Evolutionary conservation across 2,797 vertebrate genomes (phyloP).

Genomic region (Hypotaenidia okinawae): DNA sequence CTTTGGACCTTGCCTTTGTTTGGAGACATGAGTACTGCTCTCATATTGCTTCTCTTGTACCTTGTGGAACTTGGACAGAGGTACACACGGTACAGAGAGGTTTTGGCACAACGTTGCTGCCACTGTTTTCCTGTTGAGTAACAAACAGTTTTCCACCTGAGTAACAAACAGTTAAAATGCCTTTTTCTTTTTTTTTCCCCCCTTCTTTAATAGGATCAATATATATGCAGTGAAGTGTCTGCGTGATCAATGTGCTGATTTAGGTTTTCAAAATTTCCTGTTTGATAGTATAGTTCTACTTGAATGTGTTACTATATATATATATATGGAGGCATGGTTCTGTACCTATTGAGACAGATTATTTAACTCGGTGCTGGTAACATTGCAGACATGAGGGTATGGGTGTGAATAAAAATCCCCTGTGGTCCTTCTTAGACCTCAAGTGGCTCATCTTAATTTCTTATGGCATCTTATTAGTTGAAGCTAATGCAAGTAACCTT

Average conservation of each 20-base stretch:
- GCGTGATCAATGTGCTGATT: constrained; percentile 48
- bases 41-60: accelerated
- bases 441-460: constrained; percentile 67
- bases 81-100: background rate
- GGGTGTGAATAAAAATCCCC: constrained; percentile 63
- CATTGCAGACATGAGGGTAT: constrained; percentile 12
- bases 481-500: constrained; percentile 48
- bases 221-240: constrained; percentile 48
- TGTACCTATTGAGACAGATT: background rate
- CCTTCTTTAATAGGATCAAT: constrained; percentile 1
- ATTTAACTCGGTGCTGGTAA: constrained; percentile 17
- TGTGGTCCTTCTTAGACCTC: constrained; percentile 61
- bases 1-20: constrained; percentile 65
- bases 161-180: constrained; percentile 24
- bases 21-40: background rate
- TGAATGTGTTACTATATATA: background rate
- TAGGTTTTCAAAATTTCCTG: constrained; percentile 50
- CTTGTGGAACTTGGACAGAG: background rate
- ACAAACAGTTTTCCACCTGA: background rate
- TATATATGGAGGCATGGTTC: background rate
- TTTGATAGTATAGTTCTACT: constrained; percentile 37
- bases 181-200: background rate
- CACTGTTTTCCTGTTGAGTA: background rate
- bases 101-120: background rate
- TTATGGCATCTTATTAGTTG: constrained; percentile 42